Conservation (phyloP, 1,140 invertebrate species). For the Eciton burchellii region DNA sequence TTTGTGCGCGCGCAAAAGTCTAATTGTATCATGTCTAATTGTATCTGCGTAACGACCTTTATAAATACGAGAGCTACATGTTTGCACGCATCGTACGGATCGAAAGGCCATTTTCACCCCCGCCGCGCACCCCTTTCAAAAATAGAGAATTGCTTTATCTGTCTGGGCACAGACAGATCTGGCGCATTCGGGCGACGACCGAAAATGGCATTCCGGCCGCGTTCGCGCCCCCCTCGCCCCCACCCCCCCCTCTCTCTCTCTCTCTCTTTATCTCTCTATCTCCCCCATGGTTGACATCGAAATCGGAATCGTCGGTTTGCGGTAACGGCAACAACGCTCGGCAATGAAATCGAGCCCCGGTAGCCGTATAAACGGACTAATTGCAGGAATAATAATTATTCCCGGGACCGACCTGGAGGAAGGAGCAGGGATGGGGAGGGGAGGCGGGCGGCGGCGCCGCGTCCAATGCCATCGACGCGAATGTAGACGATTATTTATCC, state of each 20-base stretch:
- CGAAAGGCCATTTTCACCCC: slow-evolving; percentile 9
- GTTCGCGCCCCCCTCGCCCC: neutral
- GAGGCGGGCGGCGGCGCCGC: neutral
- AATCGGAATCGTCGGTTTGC: slow-evolving; percentile 65
- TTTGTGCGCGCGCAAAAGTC: too few relatives aligned
- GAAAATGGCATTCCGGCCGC: slow-evolving; percentile 44
- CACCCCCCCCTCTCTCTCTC: neutral
- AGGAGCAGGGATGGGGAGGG: neutral
- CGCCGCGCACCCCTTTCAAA: neutral
- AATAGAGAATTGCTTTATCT: slow-evolving; percentile 45
- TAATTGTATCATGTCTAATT: too few relatives aligned
- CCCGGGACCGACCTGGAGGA: slow-evolving; percentile 17
- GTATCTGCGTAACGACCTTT: too few relatives aligned
- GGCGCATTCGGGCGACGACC: neutral
- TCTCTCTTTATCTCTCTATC: slow-evolving; percentile 3
- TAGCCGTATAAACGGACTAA: slow-evolving; percentile 67
- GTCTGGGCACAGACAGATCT: neutral
- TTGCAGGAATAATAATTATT: slow-evolving; percentile 72
- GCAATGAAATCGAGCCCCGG: slow-evolving; percentile 70
- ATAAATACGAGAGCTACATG: neutral
- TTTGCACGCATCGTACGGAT: slow-evolving; percentile 6
- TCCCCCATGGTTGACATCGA: neutral
- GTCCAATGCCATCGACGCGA: slow-evolving; percentile 51
- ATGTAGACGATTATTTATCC: neutral
- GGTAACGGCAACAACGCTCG: slow-evolving; percentile 41